Base-by-base conservation (phyloP, 1,140 invertebrate species). In the Neodiprion lecontei region DNA sequence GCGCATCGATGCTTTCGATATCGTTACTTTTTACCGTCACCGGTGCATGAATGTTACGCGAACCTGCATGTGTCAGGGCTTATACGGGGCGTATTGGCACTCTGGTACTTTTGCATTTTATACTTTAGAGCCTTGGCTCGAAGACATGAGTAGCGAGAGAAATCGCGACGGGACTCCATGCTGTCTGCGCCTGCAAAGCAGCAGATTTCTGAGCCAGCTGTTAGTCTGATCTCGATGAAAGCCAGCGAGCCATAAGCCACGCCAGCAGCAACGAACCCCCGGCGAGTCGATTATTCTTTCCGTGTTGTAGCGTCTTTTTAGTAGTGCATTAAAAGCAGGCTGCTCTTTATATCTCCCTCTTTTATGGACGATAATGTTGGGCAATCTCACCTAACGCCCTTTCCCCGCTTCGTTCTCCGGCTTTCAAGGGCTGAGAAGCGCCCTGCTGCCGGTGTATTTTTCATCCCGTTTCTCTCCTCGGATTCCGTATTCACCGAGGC, bases 351-450 rank as follows among this genome's bases (percentile, higher is more conserved):
- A 61, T 61, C 53, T 61, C 53, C n/a, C n/a, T 61, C 11, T 61
- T 61, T 61, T 61, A 61, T 61, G 53, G 53, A 61, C 53, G 11
- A 61, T 61, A 61, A 61, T 61, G 11, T 61, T 61, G 53, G 53
- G 53, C 53, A 61, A 61, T 61, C 53, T 61, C n/a, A 17, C 53
- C 53, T 61, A 12, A 4, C 8, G 53, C 11, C 11, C 53, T 61
- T 61, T 61, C n/a, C 53, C 53, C 8, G 28, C 28, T 40, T 40
- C 28, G 28, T 40, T 40, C 28, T 40, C 28, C 28, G 28, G n/a
- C n/a, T 61, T 17, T 17, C 53, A 61, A 61, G 53, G 53, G 53
- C 11, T 61, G 11, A 12, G 53, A 61, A 14, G n/a, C 28, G 28
- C 28, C 28, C 5, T 1, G 28, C 28, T 40, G 2, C 28, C 53